Percentiles rank a stretch among this genome's conserved stretches.
phyloP scores from a whole-genome alignment of 2,113 vertebrate species.

The Lanius collurio region DNA sequence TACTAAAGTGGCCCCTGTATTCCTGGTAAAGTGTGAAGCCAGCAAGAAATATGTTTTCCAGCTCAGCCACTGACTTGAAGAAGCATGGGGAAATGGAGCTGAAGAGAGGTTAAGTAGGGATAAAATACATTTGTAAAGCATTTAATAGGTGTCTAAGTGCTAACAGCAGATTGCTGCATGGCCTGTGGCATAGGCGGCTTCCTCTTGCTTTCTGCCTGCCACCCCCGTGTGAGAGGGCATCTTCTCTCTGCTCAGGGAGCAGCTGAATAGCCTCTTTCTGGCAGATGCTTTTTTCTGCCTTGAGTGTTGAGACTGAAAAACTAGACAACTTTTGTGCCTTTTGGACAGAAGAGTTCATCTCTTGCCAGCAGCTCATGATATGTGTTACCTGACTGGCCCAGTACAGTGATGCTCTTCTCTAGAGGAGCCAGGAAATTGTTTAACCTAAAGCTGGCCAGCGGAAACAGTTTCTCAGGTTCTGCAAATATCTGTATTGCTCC shows the following conservation, averaged over 20 bases:
- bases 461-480: background rate
- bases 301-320: background rate
- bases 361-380: background rate
- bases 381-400: background rate
- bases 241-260: background rate
- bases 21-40: background rate
- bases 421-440: background rate
- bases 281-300: background rate
- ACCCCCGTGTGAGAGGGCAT: background rate
- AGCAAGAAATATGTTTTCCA: background rate
- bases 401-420: accelerated
- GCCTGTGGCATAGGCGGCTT: background rate
- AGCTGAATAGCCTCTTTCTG: background rate
- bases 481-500: background rate
- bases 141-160: background rate
- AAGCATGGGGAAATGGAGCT: background rate
- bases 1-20: background rate
- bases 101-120: background rate
- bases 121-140: background rate
- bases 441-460: background rate
- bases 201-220: background rate
- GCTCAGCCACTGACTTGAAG: background rate
- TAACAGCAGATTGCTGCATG: background rate
- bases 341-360: background rate
- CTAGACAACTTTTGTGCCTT: background rate